Evolutionary conservation across 2,113 vertebrate species (phyloP).

Genomic region (Garra rufa): DNA sequence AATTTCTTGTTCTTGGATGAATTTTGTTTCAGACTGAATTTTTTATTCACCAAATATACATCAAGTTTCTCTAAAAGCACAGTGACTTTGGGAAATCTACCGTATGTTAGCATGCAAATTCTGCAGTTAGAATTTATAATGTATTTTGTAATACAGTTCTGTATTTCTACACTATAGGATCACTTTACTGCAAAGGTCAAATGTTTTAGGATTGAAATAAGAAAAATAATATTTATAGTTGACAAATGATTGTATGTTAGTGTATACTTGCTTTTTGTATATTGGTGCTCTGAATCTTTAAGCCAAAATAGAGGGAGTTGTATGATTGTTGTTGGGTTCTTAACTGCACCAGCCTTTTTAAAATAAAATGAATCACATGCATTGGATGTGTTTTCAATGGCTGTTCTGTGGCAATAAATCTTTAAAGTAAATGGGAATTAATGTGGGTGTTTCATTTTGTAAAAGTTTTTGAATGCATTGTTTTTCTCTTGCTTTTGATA

Average conservation of each 20-base stretch:
- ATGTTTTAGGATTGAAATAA: neutral
- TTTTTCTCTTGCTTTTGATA: neutral
- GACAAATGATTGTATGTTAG: neutral
- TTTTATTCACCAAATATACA: neutral
- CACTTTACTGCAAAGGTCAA: neutral
- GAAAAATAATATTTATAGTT: constrained; percentile 1
- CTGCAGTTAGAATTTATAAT: neutral
- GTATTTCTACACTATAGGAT: neutral
- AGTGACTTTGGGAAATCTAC: neutral
- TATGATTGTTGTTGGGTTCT: neutral
- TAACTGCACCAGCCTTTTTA: neutral
- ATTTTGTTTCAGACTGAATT: neutral
- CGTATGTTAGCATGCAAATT: neutral
- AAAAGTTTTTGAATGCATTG: neutral
- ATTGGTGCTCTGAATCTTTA: neutral
- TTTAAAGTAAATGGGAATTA: neutral
- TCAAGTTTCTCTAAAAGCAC: neutral
- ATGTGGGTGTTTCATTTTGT: neutral
- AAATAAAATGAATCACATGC: neutral
- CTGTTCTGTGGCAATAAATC: constrained; percentile 2
- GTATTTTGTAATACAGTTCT: neutral
- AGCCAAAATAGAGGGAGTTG: neutral
- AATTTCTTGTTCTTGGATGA: neutral
- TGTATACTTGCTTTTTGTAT: neutral
- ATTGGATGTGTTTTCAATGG: constrained; percentile 1